Base-by-base conservation (phyloP, 2,113 vertebrate species). In the Nerophis lumbriciformis region DNA sequence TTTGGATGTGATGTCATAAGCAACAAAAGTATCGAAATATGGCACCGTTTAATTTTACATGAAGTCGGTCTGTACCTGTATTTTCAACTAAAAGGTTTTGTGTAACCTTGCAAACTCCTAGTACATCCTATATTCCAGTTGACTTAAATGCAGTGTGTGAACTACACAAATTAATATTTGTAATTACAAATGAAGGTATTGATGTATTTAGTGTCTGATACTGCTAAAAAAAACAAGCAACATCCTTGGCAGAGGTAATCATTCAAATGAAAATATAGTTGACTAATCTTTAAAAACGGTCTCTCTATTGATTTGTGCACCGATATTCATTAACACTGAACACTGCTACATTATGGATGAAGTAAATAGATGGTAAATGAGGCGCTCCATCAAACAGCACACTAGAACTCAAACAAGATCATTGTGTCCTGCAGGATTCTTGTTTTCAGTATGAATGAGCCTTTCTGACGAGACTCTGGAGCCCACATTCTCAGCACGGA, bases 391-490 rank as follows among this genome's bases (percentile, higher is more conserved):
- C 73, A 83, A 83, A 80, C 77, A 65, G 75, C 28, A 57, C 68
- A 65, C 57, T 28, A 56, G 63, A 66, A 65, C 65, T 73, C 63
- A 59, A 60, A 60, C 58, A 60, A 38, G 35, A 61, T 61, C 59
- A 49, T 61, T 47, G 69, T 51, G 62, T 82, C 73, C 80, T 79
- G 73, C 60, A 51, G 68, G 66, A 77, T 74, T 83, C 77, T 80
- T 85, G 86, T 82, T 63, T 66, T 78, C 74, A n/a, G 72, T 54
- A 80, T 86, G 86, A 88, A 86, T 83, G 80, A 81, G 78, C 21
- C 66, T 56, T 57, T 86, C 76, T 78, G 71, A 83, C 61, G 56
- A 73, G 59, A 63, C 71, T 37, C 68, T 57, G 66, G 65, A 70
- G 73, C 63, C 74, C 80, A 71, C 65, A 73, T 77, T 71, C 76